Percentiles rank a stretch among this genome's conserved stretches.
Evolutionary conservation across 2,797 vertebrate genomes (phyloP).

Genomic region (Geotrypetes seraphini): DNA sequence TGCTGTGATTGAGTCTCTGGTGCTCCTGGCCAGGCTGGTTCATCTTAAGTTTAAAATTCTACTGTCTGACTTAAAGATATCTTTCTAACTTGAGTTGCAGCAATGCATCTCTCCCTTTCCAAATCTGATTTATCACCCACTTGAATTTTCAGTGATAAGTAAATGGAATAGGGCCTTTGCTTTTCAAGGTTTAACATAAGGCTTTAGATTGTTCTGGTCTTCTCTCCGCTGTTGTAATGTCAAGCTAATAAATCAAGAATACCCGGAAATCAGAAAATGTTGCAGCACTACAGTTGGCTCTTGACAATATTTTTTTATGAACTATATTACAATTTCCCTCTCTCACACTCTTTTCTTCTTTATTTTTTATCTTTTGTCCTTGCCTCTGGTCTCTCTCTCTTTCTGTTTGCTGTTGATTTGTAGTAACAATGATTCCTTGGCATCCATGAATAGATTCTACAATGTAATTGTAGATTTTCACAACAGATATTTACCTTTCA

Average conservation of each 20-base stretch:
- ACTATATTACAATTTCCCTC: background rate
- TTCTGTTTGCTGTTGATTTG: background rate
- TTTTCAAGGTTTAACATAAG: background rate
- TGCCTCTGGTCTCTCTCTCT: too few species aligned
- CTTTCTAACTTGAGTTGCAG: too few species aligned
- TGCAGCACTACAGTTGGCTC: background rate
- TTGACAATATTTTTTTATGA: constrained; percentile 10
- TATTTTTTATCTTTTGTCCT: too few species aligned
- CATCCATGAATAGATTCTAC: background rate
- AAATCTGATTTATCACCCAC: too few species aligned
- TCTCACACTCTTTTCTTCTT: background rate
- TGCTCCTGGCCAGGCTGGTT: too few species aligned
- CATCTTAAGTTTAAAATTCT: too few species aligned
- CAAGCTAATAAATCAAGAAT: constrained; percentile 4
- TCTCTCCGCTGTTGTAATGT: constrained; percentile 2
- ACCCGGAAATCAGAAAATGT: constrained; percentile 7
- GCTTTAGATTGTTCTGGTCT: background rate
- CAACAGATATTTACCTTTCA: background rate
- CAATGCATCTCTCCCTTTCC: too few species aligned
- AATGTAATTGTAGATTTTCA: background rate
- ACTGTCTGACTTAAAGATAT: too few species aligned
- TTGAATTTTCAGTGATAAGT: background rate
- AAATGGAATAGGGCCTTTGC: background rate
- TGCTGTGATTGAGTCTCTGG: too few species aligned
- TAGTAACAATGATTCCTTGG: background rate